Percentiles rank a stretch among this genome's conserved stretches.
Conservation (phyloP, 2,888 invertebrate genomes). For the Drosophila imparisetae region DNA sequence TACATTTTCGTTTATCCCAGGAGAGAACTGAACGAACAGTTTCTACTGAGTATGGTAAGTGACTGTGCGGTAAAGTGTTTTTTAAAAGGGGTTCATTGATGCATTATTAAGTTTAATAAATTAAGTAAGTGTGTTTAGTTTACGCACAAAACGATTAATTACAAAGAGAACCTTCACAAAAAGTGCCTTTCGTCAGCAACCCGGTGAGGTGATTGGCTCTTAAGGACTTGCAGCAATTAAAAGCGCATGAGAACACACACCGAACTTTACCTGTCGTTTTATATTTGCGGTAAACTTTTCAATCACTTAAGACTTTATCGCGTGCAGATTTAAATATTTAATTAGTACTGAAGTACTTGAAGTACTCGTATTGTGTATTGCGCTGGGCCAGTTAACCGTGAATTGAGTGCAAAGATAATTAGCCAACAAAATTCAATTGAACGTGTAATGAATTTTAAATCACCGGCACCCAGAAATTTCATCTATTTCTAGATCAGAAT, state of each 20-base stretch:
- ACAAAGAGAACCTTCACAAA: background rate
- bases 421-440: constrained; percentile 66
- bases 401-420: constrained; percentile 57
- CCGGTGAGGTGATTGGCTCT: background rate
- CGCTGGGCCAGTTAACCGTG: constrained; percentile 23
- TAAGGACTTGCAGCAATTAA: constrained; percentile 47
- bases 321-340: constrained; percentile 69
- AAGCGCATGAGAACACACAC: constrained; percentile 39
- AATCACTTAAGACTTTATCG: constrained; percentile 61
- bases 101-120: constrained; percentile 15
- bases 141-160: constrained; percentile 26
- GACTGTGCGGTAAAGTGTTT: constrained; percentile 20
- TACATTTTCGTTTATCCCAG: constrained; percentile 4
- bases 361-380: constrained; percentile 1
- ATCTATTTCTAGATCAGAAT: constrained; percentile 32
- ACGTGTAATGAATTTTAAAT: constrained; percentile 75
- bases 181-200: background rate
- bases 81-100: constrained; percentile 10
- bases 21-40: background rate
- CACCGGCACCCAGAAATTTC: constrained; percentile 31
- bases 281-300: constrained; percentile 43
- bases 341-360: constrained; percentile 42
- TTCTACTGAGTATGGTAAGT: constrained; percentile 3
- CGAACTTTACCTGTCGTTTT: constrained; percentile 9
- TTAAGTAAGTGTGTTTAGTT: constrained; percentile 11